Base-by-base conservation (phyloP, 1,140 invertebrate species). In the Bradynema listronoti region DNA sequence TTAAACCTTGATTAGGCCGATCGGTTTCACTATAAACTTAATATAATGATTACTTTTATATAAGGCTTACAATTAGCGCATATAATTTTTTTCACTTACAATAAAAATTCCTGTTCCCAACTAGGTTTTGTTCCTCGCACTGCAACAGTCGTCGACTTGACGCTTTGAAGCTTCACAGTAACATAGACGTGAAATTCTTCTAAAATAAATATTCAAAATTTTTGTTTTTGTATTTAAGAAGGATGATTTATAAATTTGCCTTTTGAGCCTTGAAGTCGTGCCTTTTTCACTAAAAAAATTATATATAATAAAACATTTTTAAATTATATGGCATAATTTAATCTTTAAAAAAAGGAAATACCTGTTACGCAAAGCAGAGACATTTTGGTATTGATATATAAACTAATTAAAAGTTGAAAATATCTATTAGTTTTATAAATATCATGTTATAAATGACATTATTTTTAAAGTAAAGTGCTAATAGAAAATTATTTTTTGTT, bases 61-160 rank as follows among this genome's bases (percentile, higher is more conserved):
- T 49, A 19, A 19, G 14, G 11, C 24, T 19, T 30, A 49, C 24
- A n/a, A n/a, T n/a, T n/a, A n/a, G n/a, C n/a, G n/a, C n/a, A n/a
- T n/a, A n/a, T n/a, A n/a, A n/a, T n/a, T n/a, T n/a, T n/a, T n/a
- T n/a, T n/a, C 51, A 88, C 90, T 92, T 84, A 96, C 91, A 95
- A 96, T 77, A 94, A 85, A 84, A 95, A 95, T 81, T 96, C 91
- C 83, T 95, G 91, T 81, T 94, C 90, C 91, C 91, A 96, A 80
- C 87, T 87, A 75, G 92, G 92, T 81, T 87, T 86, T 75, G 86
- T 85, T 75, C 92, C 92, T 84, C 92, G 92, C 51, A 95, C 90
- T 71, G 89, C 89, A 63, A 93, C 88, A 68, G 91, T 96, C 60
- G 91, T 94, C 52, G 90, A 93, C 83, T 95, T 96, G 65, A 96